phyloP scores from a whole-genome alignment of 2,888 invertebrate genomes.

The Dinocampus coccinellae region DNA sequence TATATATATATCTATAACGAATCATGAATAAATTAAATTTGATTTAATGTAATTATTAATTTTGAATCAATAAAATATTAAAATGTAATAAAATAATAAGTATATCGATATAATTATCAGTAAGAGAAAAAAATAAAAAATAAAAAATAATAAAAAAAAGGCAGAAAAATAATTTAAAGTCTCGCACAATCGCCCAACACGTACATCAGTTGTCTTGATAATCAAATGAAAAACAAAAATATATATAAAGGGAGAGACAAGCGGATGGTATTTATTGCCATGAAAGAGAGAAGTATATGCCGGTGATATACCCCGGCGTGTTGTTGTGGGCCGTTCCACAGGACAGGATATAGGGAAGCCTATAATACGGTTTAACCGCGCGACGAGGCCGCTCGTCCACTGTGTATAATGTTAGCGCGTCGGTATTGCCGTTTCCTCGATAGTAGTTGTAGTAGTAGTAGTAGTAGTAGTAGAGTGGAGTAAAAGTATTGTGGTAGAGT shows the following conservation, averaged over 20 bases:
- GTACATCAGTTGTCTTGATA: slow-evolving; percentile 33
- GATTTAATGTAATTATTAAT: too few relatives aligned
- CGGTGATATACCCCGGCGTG: slow-evolving; percentile 14
- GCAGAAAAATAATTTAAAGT: too few relatives aligned
- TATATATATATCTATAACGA: too few relatives aligned
- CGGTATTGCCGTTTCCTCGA: slow-evolving; percentile 52
- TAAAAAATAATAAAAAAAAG: too few relatives aligned
- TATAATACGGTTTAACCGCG: slow-evolving; percentile 64
- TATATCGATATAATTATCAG: slow-evolving; percentile 5
- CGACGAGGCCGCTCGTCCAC: slow-evolving; percentile 48
- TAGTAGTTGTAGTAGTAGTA: background rate
- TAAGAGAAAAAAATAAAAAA: background rate
- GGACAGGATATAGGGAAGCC: slow-evolving; percentile 57
- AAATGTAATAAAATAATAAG: too few relatives aligned
- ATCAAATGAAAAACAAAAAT: slow-evolving; percentile 46
- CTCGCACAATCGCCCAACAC: background rate
- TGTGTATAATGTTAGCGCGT: slow-evolving; percentile 44
- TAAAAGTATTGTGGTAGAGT: slow-evolving; percentile 42
- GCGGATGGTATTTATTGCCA: slow-evolving; percentile 52
- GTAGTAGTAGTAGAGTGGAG: background rate
- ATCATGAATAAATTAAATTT: too few relatives aligned
- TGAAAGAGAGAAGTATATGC: background rate
- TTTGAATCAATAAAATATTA: too few relatives aligned
- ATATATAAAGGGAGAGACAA: slow-evolving; percentile 42
- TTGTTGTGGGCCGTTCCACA: slow-evolving; percentile 43